phyloP scores from a whole-genome alignment of 2,888 invertebrate genomes.

The Atethmia centrago region DNA sequence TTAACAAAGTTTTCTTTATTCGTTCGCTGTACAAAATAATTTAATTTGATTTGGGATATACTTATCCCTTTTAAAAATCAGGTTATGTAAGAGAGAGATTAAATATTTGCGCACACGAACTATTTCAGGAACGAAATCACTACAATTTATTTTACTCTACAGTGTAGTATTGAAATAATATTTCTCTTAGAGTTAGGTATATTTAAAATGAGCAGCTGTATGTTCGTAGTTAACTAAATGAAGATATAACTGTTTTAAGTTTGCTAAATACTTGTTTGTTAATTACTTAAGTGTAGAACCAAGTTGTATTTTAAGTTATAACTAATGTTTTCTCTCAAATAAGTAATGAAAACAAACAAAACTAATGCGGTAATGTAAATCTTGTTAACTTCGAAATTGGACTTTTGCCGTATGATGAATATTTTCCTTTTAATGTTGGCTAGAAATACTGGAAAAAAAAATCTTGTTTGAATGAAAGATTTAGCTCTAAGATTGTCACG shows the following conservation, averaged over 20 bases:
- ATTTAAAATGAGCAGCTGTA: slow-evolving; percentile 28
- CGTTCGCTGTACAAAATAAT: neutral
- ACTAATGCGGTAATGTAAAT: neutral
- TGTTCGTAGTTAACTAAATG: slow-evolving; percentile 27
- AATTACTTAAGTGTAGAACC: slow-evolving; percentile 43
- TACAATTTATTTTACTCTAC: neutral
- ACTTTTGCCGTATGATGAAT: neutral
- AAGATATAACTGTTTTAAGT: slow-evolving; percentile 23
- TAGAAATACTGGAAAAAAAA: no score
- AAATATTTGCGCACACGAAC: neutral
- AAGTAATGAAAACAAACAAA: slow-evolving; percentile 19
- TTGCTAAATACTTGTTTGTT: slow-evolving; percentile 46
- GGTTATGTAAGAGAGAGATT: neutral
- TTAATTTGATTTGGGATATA: neutral
- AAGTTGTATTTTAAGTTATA: slow-evolving; percentile 19
- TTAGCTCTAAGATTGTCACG: slow-evolving; percentile 6
- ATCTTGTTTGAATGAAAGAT: neutral
- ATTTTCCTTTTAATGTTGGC: neutral
- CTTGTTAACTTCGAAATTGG: neutral
- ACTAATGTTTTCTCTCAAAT: slow-evolving; percentile 24
- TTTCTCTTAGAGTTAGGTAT: neutral
- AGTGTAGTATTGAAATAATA: neutral
- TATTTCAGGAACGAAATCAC: slow-evolving; percentile 18
- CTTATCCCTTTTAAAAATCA: neutral
- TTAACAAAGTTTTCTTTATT: neutral